Conservation (phyloP, 1,140 invertebrate species). For the Eueides isabella region DNA sequence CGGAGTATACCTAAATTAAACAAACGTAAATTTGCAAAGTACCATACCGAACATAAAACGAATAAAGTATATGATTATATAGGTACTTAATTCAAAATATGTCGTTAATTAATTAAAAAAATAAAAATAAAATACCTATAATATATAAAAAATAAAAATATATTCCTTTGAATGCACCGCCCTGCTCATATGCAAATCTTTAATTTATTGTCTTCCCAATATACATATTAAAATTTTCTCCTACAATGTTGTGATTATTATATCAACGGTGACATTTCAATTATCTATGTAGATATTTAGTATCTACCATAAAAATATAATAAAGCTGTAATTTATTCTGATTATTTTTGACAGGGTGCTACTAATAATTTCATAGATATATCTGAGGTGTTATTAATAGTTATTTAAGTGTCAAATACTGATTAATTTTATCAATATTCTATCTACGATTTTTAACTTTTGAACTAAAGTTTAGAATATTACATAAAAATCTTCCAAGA, state of each 20-base stretch:
- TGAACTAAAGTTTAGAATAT: not conserved
- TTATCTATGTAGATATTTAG: conserved; percentile 16
- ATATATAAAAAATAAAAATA: conserved; percentile 5
- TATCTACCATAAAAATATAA: conserved; percentile 6
- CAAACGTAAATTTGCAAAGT: too few species aligned
- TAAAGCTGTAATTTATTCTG: not conserved
- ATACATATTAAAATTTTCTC: conserved; percentile 44
- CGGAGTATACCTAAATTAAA: too few species aligned
- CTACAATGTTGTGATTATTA: conserved; percentile 62
- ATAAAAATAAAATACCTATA: too few species aligned
- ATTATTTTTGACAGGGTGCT: not conserved
- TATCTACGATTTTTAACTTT: not conserved
- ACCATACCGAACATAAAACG: too few species aligned
- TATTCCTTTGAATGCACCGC: conserved; percentile 42
- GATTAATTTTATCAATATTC: not conserved
- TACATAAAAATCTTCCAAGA: not conserved
- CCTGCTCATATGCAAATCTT: conserved; percentile 54
- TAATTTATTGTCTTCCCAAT: conserved; percentile 58
- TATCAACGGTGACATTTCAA: conserved; percentile 56
- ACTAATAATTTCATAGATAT: not conserved
- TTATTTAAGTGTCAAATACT: not conserved
- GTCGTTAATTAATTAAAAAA: too few species aligned
- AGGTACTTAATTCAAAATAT: too few species aligned
- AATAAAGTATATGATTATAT: too few species aligned
- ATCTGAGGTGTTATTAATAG: not conserved